Conservation (phyloP, 2,888 invertebrate genomes). For the Deilephila porcellus region DNA sequence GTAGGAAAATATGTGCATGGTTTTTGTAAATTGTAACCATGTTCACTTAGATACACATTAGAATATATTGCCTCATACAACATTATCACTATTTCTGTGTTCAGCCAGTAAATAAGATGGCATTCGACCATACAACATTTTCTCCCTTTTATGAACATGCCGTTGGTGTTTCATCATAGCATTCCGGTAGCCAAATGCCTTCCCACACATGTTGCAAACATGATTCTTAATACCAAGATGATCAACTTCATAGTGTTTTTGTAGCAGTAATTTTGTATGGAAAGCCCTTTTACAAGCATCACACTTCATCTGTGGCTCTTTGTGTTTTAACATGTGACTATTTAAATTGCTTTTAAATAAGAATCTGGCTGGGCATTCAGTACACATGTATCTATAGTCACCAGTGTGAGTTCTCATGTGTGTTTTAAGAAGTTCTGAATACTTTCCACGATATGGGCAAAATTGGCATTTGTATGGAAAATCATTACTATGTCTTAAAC, state of each 20-base stretch:
- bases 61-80: background rate
- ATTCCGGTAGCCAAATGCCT: conserved; percentile 69
- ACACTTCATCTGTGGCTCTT: conserved; percentile 62
- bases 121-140: conserved; percentile 54
- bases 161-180: conserved; percentile 70
- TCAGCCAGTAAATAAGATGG: conserved; percentile 60
- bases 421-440: conserved; percentile 59
- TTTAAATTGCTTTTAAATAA: conserved; percentile 68
- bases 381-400: conserved; percentile 66
- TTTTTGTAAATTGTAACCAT: background rate
- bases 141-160: conserved; percentile 66
- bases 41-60: background rate
- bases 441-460: conserved; percentile 62
- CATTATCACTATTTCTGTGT: conserved; percentile 34
- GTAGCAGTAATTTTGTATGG: conserved; percentile 56
- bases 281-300: conserved; percentile 64
- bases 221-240: conserved; percentile 68
- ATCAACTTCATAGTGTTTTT: conserved; percentile 64
- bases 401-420: conserved; percentile 65
- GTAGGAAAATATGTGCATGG: too few species aligned
- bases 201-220: conserved; percentile 66
- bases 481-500: conserved; percentile 59
- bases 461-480: conserved; percentile 64
- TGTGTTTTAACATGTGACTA: conserved; percentile 63
- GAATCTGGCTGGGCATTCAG: conserved; percentile 66